Evolutionary conservation across 2,113 vertebrate genomes (phyloP).

Genomic region (Plecturocebus donacophilus): DNA sequence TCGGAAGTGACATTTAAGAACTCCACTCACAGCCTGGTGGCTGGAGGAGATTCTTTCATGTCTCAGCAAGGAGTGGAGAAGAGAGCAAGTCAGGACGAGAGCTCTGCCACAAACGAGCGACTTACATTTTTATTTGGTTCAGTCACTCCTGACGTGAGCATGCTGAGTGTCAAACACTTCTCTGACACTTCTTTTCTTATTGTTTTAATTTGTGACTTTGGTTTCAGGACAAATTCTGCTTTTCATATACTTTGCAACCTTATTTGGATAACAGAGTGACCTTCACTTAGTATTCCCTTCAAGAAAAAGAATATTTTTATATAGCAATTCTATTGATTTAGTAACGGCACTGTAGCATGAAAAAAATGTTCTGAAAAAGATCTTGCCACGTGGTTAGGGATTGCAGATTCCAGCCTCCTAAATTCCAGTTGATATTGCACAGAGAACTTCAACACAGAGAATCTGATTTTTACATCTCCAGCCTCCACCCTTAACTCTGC

Average conservation of each 20-base stretch:
- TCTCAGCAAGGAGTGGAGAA: background rate
- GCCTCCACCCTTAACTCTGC: background rate
- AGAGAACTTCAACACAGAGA: background rate
- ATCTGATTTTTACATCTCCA: accelerated
- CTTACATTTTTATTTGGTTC: background rate
- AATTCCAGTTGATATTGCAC: background rate
- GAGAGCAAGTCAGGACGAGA: accelerated
- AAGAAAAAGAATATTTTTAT: conserved; percentile 12
- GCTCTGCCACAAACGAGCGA: background rate
- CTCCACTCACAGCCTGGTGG: background rate
- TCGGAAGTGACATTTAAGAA: background rate
- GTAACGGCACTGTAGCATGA: background rate
- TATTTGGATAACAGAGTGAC: background rate
- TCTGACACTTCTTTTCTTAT: background rate
- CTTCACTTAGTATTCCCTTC: background rate
- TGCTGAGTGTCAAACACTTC: background rate
- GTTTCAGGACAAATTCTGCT: background rate
- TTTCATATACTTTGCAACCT: conserved; percentile 5
- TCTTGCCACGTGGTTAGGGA: background rate
- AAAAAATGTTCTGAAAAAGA: background rate
- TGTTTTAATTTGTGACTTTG: conserved; percentile 17
- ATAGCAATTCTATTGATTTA: conserved; percentile 28
- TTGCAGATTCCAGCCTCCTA: background rate
- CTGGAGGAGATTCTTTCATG: accelerated
- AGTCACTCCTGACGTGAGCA: background rate